Base-by-base conservation (phyloP, 2,113 vertebrate species). In the Oncorhynchus clarkii region DNA sequence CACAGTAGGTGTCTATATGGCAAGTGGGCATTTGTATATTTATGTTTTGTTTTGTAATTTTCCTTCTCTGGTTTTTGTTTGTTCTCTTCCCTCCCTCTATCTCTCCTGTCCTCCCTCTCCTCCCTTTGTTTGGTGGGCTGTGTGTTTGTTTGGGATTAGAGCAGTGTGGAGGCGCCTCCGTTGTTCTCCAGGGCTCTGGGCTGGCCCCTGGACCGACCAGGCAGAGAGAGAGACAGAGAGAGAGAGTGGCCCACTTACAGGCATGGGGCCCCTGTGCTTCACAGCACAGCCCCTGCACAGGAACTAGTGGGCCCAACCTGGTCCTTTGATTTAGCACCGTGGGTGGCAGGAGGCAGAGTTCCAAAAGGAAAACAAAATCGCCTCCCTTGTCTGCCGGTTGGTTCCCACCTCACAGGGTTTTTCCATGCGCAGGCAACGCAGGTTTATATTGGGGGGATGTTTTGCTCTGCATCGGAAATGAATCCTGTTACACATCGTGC, bases 261-360 rank as follows among this genome's bases (percentile, higher is more conserved):
- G 67, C 57, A 81, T 13, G 75, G 73, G 74, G 81, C 71, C 59
- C 72, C 71, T 57, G 59, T n/a, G 59, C 39, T 45, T 2, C 39
- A 45, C 39, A 9, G 39, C 39, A 45, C 39, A 45, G 39, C 39
- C 9, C 9, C 39, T 45, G 39, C 39, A 45, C 65, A 67, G 3
- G 1, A 78, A 62, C 24, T 66, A 82, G 54, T 60, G 73, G 79
- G 83, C 70, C 77, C 3, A 39, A 71, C 71, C 77, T 69, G 82
- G 77, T 64, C 81, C 49, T 82, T 71, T 70, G 85, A 78, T 85
- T 86, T 86, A 78, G 62, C 79, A 0, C 83, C 39, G 86, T 85
- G 82, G 86, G 88, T 67, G 86, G 83, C 77, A 83, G 71, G 71
- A 82, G 79, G 34, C 74, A 82, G 80, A 76, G 77, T 75, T 81